Base-by-base conservation (phyloP, 2,888 invertebrate genomes). In the Opisthograptis luteolata region DNA sequence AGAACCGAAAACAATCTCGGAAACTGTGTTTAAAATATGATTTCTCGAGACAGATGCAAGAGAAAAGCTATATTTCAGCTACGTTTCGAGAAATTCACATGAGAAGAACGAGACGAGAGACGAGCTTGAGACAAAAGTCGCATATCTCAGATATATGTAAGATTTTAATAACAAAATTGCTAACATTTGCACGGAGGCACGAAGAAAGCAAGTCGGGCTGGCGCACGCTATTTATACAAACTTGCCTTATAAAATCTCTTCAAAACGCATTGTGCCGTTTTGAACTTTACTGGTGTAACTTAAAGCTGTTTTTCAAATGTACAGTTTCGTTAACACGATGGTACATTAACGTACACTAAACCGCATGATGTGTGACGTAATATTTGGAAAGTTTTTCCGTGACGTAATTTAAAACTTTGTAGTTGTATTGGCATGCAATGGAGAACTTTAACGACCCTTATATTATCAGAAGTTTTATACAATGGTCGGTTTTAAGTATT, bases 311-410 rank as follows among this genome's bases (percentile, higher is more conserved):
- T 51, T 43, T 32, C 22, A 30, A 31, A 14, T 19, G 32, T 17
- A 0, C 2, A 13, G 9, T 37, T 42, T 47, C 5, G 24, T 24
- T 41, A 43, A 48, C 35, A 41, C 47, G 12, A 24, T 28, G 55
- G 25, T 40, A 54, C 51, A 49, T 54, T 46, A 55, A 49, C 35
- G 49, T 44, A 45, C 31, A 28, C 32, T 42, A 60, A 58, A 46
- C 57, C 55, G 34, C 56, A 43, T 50, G 53, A 60, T 61, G 50
- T 64, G 58, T 63, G 58, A 62, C 60, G 58, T 51, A 37, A 60
- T 59, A 60, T 62, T 61, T 51, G 48, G 58, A 47, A 58, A 58
- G 63, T 54, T 53, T 64, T 58, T 64, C 52, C 60, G 60, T 60
- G 52, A 46, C 39, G 56, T 24, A 41, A 60, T 62, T 63, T 55